Base-by-base conservation (phyloP, 2,113 vertebrate species). In the Cebidichthys violaceus region DNA sequence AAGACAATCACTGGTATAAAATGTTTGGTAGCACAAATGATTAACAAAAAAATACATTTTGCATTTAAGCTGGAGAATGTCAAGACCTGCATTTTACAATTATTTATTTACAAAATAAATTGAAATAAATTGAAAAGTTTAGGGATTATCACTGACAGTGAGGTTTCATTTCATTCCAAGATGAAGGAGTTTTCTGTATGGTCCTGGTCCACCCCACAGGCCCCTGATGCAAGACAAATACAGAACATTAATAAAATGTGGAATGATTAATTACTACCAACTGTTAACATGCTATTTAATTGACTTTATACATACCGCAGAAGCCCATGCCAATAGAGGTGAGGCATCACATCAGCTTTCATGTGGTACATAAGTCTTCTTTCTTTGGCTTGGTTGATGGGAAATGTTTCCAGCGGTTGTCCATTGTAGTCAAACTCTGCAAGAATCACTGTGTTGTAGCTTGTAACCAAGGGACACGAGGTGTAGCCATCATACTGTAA, bases 331-430 rank as follows among this genome's bases (percentile, higher is more conserved):
- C 98, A 99, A 3, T 99, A 99, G 54, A 99, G 95, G 71, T 96
- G 89, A 52, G 98, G 98, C 98, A 99, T 99, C 85, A 99, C 2
- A 75, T 98, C 94, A 0, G 97, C 98, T 90, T 99, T 99, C 98
- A 99, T 97, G 77, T 97, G 59, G 86, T 96, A 99, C 98, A 99
- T 99, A 50, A 93, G 84, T 50, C 92, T 33, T 37, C 98, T 95
- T 82, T 99, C 97, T 90, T 97, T 99, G 66, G 97, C 91, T 90
- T 99, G 98, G 93, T 99, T 96, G 41, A 99, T 93, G n/a, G 98
- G 98, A 87, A 99, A 99, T 0, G 98, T 99, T 91, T 99, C 98
- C 90, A 99, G 72, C 0, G 97, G 98, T 81, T 98, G 94, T 24
- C 84, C 89, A 0, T 89, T 76, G 37, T 99, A 99, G 92, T 99